Conservation (phyloP, 64 coral and sea anemone species). For the Stylophora pistillata region DNA sequence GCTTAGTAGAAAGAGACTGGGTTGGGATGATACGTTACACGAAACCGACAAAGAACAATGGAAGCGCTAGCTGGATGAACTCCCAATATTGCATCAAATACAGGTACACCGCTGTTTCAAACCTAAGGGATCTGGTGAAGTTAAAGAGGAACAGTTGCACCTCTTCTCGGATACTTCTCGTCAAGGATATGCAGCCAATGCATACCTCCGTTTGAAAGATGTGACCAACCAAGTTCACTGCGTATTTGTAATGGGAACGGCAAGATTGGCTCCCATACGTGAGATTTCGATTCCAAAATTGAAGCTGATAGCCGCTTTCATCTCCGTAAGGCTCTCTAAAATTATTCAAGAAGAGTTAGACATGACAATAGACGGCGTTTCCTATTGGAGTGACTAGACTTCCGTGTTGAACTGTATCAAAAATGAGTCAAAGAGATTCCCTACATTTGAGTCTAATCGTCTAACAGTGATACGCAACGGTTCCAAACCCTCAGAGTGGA, state of each 20-base stretch:
- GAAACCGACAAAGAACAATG: constrained; percentile 20
- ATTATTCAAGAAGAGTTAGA: constrained; percentile 42
- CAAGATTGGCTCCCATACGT: constrained; percentile 40
- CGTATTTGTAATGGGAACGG: constrained; percentile 57
- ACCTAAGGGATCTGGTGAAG: constrained; percentile 42
- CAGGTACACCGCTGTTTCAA: too few relatives aligned
- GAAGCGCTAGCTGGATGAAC: constrained; percentile 41
- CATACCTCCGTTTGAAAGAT: constrained; percentile 59
- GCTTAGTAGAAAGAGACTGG: constrained; percentile 34
- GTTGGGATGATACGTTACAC: constrained; percentile 43
- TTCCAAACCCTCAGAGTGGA: constrained; percentile 28
- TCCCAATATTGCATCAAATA: constrained; percentile 30
- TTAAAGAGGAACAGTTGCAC: constrained; percentile 48
- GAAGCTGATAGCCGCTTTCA: constrained; percentile 57
- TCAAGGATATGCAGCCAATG: constrained; percentile 38
- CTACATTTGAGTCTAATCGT: constrained; percentile 59
- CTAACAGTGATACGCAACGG: constrained; percentile 25
- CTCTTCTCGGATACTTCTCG: constrained; percentile 66
- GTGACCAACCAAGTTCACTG: neutral
- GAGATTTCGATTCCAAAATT: constrained; percentile 59
- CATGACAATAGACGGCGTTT: constrained; percentile 9
- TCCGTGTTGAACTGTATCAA: constrained; percentile 53
- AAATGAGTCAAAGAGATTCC: constrained; percentile 49
- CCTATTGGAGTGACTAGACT: constrained; percentile 44
- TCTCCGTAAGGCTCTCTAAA: constrained; percentile 34